phyloP scores from a whole-genome alignment of 2,888 invertebrate genomes.

The Drosophila cyrtoloma region DNA sequence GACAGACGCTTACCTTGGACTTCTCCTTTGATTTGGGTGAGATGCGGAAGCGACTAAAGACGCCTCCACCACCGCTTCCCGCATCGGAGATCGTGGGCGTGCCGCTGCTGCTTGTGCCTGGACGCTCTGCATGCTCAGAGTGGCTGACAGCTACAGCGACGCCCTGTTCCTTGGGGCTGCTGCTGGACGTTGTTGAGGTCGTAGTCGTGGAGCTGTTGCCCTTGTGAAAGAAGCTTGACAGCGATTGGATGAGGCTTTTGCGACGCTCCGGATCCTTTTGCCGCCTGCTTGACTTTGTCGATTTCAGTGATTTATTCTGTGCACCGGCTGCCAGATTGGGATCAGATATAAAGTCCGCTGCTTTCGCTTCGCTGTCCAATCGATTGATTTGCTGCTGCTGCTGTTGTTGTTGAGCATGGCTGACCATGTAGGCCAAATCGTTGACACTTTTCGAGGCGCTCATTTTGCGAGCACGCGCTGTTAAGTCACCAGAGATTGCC shows the following conservation, averaged over 20 bases:
- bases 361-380: slow-evolving; percentile 59
- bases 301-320: slow-evolving; percentile 54
- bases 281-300: slow-evolving; percentile 70
- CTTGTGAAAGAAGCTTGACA: slow-evolving; percentile 93
- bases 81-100: slow-evolving; percentile 75
- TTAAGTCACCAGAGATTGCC: slow-evolving; percentile 35
- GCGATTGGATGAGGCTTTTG: slow-evolving; percentile 93
- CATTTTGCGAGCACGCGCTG: slow-evolving; percentile 83
- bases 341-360: slow-evolving; percentile 86
- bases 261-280: slow-evolving; percentile 89
- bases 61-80: slow-evolving; percentile 67
- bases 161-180: slow-evolving; percentile 56
- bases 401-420: slow-evolving; percentile 59
- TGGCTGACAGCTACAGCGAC: slow-evolving; percentile 78
- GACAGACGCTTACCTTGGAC: slow-evolving; percentile 87
- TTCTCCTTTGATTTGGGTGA: slow-evolving; percentile 88
- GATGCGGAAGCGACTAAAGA: slow-evolving; percentile 87
- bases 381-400: slow-evolving; percentile 29
- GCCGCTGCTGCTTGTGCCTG: slow-evolving; percentile 84
- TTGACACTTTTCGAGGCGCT: slow-evolving; percentile 85
- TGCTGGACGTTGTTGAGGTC: slow-evolving; percentile 64
- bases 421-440: slow-evolving; percentile 81
- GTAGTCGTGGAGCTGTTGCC: slow-evolving; percentile 84
- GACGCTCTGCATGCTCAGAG: slow-evolving; percentile 89
- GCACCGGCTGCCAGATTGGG: slow-evolving; percentile 85